Evolutionary conservation across 64 coral and sea anemone genomes (phyloP).

Genomic region (Montipora foliosa): DNA sequence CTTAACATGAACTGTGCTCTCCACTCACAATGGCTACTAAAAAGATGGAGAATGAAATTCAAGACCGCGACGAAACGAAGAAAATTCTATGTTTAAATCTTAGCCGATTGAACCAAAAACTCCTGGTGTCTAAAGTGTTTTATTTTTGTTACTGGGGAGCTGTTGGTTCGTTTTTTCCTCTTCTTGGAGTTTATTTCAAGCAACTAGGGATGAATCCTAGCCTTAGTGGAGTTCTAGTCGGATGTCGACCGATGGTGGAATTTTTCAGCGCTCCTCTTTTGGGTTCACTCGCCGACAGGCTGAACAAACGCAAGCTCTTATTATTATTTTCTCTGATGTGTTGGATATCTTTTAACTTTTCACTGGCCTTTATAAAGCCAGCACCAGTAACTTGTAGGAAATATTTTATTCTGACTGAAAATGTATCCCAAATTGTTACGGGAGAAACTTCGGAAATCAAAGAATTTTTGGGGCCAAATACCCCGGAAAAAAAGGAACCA

Average conservation of each 20-base stretch:
- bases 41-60: not conserved
- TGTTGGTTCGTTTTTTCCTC: slow-evolving; percentile 98
- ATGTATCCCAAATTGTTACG: slow-evolving; percentile 90
- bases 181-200: slow-evolving; percentile 99
- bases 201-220: slow-evolving; percentile 98
- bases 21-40: not conserved
- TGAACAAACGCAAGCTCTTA: slow-evolving; percentile 90
- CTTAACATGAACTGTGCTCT: slow-evolving; percentile 7
- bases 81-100: slow-evolving; percentile 13
- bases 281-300: slow-evolving; percentile 87
- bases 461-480: slow-evolving; percentile 89
- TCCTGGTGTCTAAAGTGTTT: slow-evolving; percentile 95
- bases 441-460: slow-evolving; percentile 86
- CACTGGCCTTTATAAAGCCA: slow-evolving; percentile 96
- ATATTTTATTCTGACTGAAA: slow-evolving; percentile 98
- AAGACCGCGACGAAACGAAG: not conserved
- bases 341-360: slow-evolving; percentile 99
- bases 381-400: slow-evolving; percentile 98
- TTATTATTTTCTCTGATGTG: slow-evolving; percentile 92
- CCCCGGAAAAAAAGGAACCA: slow-evolving; percentile 80
- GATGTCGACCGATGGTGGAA: slow-evolving; percentile 97
- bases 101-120: slow-evolving; percentile 75
- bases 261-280: slow-evolving; percentile 94
- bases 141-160: slow-evolving; percentile 99
- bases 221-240: slow-evolving; percentile 94